phyloP scores from a whole-genome alignment of 2,888 invertebrate genomes.

The Eupithecia abbreviata region DNA sequence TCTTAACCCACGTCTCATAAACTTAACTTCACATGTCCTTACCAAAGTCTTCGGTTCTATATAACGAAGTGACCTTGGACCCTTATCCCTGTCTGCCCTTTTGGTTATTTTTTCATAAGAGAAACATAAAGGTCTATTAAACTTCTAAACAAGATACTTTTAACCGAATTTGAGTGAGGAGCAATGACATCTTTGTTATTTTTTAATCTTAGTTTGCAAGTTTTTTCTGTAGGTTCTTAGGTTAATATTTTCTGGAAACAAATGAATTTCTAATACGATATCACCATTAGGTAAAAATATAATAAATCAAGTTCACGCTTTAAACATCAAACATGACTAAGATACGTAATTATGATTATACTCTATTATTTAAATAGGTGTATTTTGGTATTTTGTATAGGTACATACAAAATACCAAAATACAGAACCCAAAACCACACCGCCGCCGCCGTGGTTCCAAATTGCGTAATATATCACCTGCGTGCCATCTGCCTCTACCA shows the following conservation, averaged over 20 bases:
- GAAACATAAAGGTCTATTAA: slow-evolving; percentile 31
- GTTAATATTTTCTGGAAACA: neutral
- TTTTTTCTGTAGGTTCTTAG: neutral
- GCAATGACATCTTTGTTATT: slow-evolving; percentile 3
- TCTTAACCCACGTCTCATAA: slow-evolving; percentile 38
- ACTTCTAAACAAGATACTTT: slow-evolving; percentile 24
- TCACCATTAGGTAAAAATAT: neutral
- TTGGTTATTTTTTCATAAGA: slow-evolving; percentile 33
- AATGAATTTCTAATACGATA: neutral
- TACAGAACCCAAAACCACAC: slow-evolving; percentile 24
- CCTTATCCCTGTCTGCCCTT: slow-evolving; percentile 36
- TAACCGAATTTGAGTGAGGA: slow-evolving; percentile 8
- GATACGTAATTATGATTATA: too few species aligned
- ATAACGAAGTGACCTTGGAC: slow-evolving; percentile 35
- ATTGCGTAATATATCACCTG: slow-evolving; percentile 65
- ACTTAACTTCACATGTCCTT: slow-evolving; percentile 34
- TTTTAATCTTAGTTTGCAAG: neutral
- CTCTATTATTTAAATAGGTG: too few species aligned
- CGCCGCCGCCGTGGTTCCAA: slow-evolving; percentile 43
- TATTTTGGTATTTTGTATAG: too few species aligned
- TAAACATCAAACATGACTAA: too few species aligned
- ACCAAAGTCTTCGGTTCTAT: slow-evolving; percentile 39
- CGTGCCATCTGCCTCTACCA: slow-evolving; percentile 60
- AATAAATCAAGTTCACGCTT: neutral
- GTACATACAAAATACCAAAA: neutral